These are phyloP conservation scores for Catharus bicknelli DNA, from an alignment of 2,113 vertebrate genomes.

Conservation along the genomic window DNA sequence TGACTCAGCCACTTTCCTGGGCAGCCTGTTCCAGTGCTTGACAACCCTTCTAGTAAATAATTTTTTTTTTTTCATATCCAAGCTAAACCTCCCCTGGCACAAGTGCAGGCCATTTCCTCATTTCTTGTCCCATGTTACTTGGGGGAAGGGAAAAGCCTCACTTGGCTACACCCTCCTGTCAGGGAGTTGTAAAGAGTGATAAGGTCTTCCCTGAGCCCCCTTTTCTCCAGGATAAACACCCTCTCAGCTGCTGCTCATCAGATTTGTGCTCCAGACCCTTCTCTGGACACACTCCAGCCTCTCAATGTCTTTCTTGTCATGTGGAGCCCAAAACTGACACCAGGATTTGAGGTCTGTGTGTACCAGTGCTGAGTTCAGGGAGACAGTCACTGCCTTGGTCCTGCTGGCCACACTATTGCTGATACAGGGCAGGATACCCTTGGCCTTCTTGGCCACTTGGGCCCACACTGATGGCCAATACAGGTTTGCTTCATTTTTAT, in stretches of 20 bases:
- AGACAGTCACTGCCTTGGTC: fast-evolving
- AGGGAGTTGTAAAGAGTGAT: fast-evolving
- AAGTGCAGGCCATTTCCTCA: not conserved
- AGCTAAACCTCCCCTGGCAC: not conserved
- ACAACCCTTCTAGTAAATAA: not conserved
- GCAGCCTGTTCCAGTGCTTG: not conserved
- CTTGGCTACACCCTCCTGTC: not conserved
- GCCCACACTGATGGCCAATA: too few relatives aligned
- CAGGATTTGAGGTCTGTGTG: not conserved
- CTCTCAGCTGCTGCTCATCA: not conserved
- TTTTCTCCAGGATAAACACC: not conserved
- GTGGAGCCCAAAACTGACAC: not conserved
- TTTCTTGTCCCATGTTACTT: not conserved
- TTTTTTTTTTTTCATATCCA: not conserved
- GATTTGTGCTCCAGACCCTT: not conserved
- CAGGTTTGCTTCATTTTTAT: not conserved
- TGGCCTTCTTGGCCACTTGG: not conserved
- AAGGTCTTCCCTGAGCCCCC: not conserved
- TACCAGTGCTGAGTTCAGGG: fast-evolving
- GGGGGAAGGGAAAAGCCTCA: not conserved
- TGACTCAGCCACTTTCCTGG: not conserved
- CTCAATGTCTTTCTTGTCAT: not conserved
- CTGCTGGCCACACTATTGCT: not conserved
- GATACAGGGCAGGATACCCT: not conserved
- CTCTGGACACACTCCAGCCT: fast-evolving